A percentile compares a stretch with the other conserved stretches of the same genome.
These are phyloP conservation scores for Solen grandis DNA, from an alignment of 1,140 invertebrate genomes.

Conservation along the genomic window DNA sequence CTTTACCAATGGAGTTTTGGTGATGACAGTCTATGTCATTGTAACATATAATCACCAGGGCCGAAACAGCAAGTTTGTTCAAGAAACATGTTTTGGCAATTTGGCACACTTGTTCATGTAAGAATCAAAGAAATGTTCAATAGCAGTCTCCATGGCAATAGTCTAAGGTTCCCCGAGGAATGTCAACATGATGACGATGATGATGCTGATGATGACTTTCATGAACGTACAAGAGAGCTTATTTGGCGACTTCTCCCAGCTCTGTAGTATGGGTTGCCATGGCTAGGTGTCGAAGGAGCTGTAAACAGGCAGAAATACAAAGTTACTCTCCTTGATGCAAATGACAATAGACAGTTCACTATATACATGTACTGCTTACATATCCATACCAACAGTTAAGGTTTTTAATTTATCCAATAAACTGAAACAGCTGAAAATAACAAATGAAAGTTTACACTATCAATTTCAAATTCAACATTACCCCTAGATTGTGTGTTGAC, in stretches of 20 bases:
- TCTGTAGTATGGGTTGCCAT: conserved; percentile 50
- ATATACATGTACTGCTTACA: background rate
- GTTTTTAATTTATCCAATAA: background rate
- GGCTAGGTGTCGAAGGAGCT: conserved; percentile 57
- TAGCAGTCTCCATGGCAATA: background rate
- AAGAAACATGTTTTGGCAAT: conserved; percentile 55
- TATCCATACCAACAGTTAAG: background rate
- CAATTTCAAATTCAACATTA: background rate
- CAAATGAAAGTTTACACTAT: background rate
- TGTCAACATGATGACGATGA: no score
- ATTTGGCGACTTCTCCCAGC: conserved; percentile 44
- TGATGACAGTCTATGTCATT: no score
- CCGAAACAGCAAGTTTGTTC: no score
- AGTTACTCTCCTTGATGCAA: background rate
- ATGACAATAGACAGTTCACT: background rate
- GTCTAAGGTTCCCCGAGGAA: background rate
- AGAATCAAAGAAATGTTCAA: conserved; percentile 1
- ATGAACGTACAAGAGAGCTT: conserved; percentile 49
- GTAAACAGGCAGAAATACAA: conserved; percentile 41
- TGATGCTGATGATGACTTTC: no score
- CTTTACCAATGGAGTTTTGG: no score
- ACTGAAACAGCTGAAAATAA: no score
- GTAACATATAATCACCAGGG: no score
- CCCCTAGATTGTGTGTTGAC: no score
- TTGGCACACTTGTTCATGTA: conserved; percentile 41